A percentile compares a stretch with the other conserved stretches of the same genome.
These are phyloP conservation scores for Amphipyra berbera DNA, from an alignment of 2,888 invertebrate species.

Conservation along the genomic window DNA sequence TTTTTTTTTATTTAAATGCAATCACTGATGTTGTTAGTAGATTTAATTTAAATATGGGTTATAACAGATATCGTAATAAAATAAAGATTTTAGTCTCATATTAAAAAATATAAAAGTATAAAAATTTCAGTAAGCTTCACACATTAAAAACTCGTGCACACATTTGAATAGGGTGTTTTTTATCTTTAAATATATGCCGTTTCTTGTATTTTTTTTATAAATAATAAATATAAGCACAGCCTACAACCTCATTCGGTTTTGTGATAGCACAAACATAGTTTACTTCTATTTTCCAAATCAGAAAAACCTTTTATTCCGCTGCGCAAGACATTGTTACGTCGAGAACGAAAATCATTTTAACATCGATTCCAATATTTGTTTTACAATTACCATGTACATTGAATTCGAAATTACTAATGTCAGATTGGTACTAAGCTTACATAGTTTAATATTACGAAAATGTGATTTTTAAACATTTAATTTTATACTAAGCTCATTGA, in stretches of 20 bases:
- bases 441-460: conserved; percentile 45
- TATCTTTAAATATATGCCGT: conserved; percentile 5
- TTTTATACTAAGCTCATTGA: conserved; percentile 59
- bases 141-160: conserved; percentile 28
- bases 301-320: conserved; percentile 14
- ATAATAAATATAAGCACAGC: conserved; percentile 56
- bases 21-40: conserved; percentile 54
- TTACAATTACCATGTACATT: conserved; percentile 45
- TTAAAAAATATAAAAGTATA: conserved; percentile 62
- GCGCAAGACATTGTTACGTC: conserved; percentile 20
- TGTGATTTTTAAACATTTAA: conserved; percentile 52
- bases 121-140: conserved; percentile 43
- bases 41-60: conserved; percentile 32
- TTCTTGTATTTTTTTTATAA: conserved; percentile 25
- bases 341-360: conserved; percentile 20
- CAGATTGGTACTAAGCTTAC: conserved; percentile 55
- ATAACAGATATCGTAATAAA: conserved; percentile 22
- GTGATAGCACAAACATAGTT: too few species aligned
- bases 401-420: conserved; percentile 50
- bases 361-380: conserved; percentile 24
- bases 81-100: conserved; percentile 30
- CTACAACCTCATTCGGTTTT: conserved; percentile 46
- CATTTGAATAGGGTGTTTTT: conserved; percentile 20
- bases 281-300: conserved; percentile 10
- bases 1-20: conserved; percentile 55